phyloP scores from a whole-genome alignment of 2,113 vertebrate genomes.

The Phocoena phocoena region DNA sequence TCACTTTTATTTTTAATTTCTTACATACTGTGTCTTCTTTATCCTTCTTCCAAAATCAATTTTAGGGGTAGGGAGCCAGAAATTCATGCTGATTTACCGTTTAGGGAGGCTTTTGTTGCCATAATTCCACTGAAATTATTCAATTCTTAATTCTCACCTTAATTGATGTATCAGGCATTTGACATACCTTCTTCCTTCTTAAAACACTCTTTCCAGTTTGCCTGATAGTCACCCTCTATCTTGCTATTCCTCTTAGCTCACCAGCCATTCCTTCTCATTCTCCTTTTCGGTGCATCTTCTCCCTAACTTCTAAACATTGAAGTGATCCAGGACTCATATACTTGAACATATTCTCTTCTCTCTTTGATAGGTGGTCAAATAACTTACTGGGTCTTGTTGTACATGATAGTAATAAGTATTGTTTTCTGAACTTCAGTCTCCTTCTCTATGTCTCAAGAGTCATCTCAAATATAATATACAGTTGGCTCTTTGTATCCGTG shows the following conservation, averaged over 20 bases:
- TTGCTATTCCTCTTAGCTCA: background rate
- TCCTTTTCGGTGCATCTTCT: background rate
- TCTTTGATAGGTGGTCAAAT: background rate
- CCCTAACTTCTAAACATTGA: background rate
- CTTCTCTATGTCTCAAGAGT: background rate
- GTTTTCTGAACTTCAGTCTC: background rate
- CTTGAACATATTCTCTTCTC: background rate
- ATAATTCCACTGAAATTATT: background rate
- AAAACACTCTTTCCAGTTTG: background rate
- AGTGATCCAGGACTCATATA: background rate
- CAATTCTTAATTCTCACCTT: background rate
- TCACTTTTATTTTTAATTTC: conserved; percentile 24
- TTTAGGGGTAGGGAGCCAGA: background rate
- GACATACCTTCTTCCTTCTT: background rate
- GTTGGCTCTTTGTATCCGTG: background rate
- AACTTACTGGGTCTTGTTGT: background rate
- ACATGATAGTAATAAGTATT: background rate
- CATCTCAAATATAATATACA: background rate
- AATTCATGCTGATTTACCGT: background rate
- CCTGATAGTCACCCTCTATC: background rate
- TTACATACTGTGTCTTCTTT: background rate
- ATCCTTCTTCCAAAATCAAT: background rate
- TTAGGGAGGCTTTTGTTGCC: background rate
- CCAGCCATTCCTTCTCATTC: background rate
- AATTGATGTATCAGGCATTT: background rate